These are phyloP conservation scores for Oxyruncus cristatus DNA, from an alignment of 2,113 vertebrate genomes.

Conservation along the genomic window DNA sequence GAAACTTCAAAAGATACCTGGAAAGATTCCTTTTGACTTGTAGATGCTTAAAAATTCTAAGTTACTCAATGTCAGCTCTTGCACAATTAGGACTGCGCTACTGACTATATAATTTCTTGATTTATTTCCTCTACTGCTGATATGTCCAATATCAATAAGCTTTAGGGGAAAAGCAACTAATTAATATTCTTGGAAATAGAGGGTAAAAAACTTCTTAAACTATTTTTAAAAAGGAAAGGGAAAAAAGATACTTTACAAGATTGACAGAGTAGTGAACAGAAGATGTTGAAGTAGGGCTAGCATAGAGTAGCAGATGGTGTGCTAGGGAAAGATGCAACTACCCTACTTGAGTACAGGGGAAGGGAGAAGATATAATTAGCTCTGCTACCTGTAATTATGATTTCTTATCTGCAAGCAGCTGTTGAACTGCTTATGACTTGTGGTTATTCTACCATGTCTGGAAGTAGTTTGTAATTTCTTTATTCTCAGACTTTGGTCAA, in stretches of 20 bases:
- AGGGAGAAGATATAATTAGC: neutral
- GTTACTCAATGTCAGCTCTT: neutral
- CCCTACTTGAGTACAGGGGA: neutral
- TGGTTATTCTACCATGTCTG: neutral
- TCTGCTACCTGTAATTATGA: conserved; percentile 33
- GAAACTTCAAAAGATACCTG: neutral
- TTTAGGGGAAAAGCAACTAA: neutral
- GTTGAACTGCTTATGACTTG: neutral
- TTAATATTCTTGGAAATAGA: neutral
- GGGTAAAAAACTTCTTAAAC: neutral
- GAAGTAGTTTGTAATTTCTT: neutral
- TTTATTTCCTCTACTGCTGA: neutral
- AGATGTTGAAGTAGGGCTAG: neutral
- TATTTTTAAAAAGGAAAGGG: neutral
- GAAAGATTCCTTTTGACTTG: neutral
- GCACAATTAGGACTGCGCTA: neutral
- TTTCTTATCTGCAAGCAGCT: conserved; percentile 17
- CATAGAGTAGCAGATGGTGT: neutral
- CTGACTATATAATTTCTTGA: neutral
- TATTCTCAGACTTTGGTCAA: conserved; percentile 6
- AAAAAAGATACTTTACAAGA: neutral
- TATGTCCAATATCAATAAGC: neutral
- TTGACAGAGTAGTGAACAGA: neutral
- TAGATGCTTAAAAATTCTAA: neutral
- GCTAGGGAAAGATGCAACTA: neutral